phyloP scores from a whole-genome alignment of 2,113 vertebrate species.

The Misgurnus anguillicaudatus region DNA sequence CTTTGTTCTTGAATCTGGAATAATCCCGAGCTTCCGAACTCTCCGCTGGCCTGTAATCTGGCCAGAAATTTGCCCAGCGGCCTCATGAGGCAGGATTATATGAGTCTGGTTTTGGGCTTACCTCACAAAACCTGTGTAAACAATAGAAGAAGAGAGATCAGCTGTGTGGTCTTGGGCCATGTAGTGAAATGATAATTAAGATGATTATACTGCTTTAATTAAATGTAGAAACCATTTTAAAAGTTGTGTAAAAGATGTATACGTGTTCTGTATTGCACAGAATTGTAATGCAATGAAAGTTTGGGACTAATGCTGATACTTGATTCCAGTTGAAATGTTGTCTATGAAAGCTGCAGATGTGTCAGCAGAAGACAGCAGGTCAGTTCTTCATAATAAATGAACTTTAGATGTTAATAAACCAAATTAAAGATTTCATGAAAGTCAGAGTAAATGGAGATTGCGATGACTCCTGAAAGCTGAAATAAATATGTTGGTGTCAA shows the following conservation, averaged over 20 bases:
- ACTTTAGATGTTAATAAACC: conserved; percentile 23
- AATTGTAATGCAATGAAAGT: too few relatives aligned
- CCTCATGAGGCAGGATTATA: conserved; percentile 76
- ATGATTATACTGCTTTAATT: conserved; percentile 7
- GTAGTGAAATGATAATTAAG: conserved; percentile 50
- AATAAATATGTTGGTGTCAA: conserved; percentile 69
- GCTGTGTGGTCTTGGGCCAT: conserved; percentile 39
- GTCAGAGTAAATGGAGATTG: conserved; percentile 59
- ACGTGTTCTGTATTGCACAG: too few relatives aligned
- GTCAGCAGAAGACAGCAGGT: too few relatives aligned
- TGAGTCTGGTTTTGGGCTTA: conserved; percentile 55
- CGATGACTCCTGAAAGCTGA: conserved; percentile 60
- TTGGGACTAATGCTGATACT: too few relatives aligned
- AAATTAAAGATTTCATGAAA: conserved; percentile 62
- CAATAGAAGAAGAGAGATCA: conserved; percentile 60
- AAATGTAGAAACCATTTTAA: not conserved
- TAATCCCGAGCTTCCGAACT: conserved; percentile 74
- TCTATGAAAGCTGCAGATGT: too few relatives aligned
- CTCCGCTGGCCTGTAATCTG: conserved; percentile 72
- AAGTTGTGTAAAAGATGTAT: too few relatives aligned
- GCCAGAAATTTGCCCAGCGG: conserved; percentile 72
- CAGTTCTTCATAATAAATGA: not conserved
- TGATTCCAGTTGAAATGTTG: too few relatives aligned
- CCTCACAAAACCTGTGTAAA: too few relatives aligned
- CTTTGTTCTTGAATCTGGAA: conserved; percentile 77